Evolutionary conservation across 2,888 invertebrate genomes (phyloP), one percentile per base, ranked within the genome.

Genomic region (Idaea dimidiata): DNA sequence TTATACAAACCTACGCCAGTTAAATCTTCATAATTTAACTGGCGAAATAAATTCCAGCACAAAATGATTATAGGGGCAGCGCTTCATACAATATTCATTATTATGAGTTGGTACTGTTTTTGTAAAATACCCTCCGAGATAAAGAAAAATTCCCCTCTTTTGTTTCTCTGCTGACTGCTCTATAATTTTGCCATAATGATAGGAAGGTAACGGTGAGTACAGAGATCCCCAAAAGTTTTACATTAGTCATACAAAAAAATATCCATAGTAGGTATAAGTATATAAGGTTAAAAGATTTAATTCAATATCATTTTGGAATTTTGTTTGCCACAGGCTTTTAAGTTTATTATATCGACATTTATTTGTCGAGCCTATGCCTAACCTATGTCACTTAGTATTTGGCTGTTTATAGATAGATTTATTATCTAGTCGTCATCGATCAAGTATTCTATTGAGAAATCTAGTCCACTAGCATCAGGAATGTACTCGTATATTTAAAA

Each of bases 131-230:
- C 57, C 59, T 59, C 61, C 14, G 58, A 64, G 60, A 62, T 59
- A 64, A 62, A 43, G 62, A 55, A 66, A 64, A 66, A 58, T 58
- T 60, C 58, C 24, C 57, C 60, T 60, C 62, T 63, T 66, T 71
- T 66, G 66, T 71, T 71, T 66, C 60, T 61, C 58, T 63, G 60
- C 66, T 66, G 59, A 60, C 58, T 63, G 60, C 66, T 56, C 68
- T 70, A 70, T 69, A 73, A 74, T 76, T 73, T 60, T 61, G 66
- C 62, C n/a, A 61, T 66, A 64, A 75, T 73, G 71, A 72, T 71
- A 73, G 62, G 69, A 61, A 61, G 61, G 63, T 64, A 54, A 16
- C 24, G 24, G 56, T 57, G 32, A 55, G 62, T 66, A 64, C 56
- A 57, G 18, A 57, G 53, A 57, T 6, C 17, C 17, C 16, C 18